phyloP scores from a whole-genome alignment of 2,888 invertebrate species.

The Epirrhoe tristata region DNA sequence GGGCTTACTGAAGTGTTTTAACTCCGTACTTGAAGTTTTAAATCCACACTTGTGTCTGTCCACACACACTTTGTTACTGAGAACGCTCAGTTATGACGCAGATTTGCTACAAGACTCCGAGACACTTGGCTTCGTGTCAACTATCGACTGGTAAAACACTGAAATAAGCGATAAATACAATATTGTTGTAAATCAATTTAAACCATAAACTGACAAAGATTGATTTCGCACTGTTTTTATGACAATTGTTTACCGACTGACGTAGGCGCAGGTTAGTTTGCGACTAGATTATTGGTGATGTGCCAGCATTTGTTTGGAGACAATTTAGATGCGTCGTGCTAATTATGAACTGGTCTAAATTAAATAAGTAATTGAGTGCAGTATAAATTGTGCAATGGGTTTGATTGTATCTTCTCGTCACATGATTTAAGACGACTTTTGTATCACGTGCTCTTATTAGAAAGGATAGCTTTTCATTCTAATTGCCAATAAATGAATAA shows the following conservation, averaged over 20 bases:
- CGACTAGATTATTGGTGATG: slow-evolving; percentile 53
- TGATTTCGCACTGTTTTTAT: slow-evolving; percentile 39
- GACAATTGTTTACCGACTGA: slow-evolving; percentile 19
- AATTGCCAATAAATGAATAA: neutral
- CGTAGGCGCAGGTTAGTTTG: slow-evolving; percentile 34
- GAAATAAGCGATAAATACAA: slow-evolving; percentile 53
- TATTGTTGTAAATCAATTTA: slow-evolving; percentile 50
- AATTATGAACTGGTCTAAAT: slow-evolving; percentile 55
- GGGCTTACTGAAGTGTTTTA: slow-evolving; percentile 51
- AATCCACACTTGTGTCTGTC: slow-evolving; percentile 34
- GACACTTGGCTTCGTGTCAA: slow-evolving; percentile 73
- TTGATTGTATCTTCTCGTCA: slow-evolving; percentile 31
- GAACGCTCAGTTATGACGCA: slow-evolving; percentile 57
- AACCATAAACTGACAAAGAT: slow-evolving; percentile 40
- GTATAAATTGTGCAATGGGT: slow-evolving; percentile 26
- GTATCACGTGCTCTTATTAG: slow-evolving; percentile 14
- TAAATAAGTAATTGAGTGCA: slow-evolving; percentile 37
- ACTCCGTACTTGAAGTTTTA: slow-evolving; percentile 60
- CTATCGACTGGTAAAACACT: slow-evolving; percentile 55
- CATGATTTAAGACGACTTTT: slow-evolving; percentile 36
- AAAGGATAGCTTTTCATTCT: neutral
- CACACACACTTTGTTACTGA: slow-evolving; percentile 59
- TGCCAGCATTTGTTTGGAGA: slow-evolving; percentile 67
- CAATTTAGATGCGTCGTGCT: slow-evolving; percentile 59
- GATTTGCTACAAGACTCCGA: slow-evolving; percentile 60